Percentiles rank a stretch among this genome's conserved stretches.
Conservation (phyloP, 1,140 invertebrate genomes). For the Formica exsecta region DNA sequence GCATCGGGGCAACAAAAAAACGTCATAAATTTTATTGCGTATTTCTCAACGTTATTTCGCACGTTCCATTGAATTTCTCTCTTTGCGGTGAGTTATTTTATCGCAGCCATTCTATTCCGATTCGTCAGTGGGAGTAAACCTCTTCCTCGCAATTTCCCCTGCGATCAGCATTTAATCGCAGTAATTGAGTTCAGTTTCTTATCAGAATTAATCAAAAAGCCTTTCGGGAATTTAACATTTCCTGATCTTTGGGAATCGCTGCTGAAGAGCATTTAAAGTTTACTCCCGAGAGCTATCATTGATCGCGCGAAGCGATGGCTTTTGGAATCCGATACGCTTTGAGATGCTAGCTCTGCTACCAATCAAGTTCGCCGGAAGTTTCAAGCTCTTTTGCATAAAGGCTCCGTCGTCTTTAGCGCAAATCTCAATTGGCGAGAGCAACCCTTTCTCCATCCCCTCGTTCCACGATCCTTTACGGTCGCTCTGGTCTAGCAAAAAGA, state of each 20-base stretch:
- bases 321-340: slow-evolving; percentile 37
- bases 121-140: not conserved
- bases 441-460: not conserved
- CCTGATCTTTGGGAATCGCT: not conserved
- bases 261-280: slow-evolving; percentile 32
- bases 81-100: slow-evolving; percentile 27
- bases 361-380: not conserved
- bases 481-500: not conserved
- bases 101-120: slow-evolving; percentile 3
- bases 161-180: not conserved
- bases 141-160: not conserved
- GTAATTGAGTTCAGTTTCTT: slow-evolving; percentile 13
- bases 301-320: slow-evolving; percentile 5
- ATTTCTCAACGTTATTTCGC: slow-evolving; percentile 43
- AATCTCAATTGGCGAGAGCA: not conserved
- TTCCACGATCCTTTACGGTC: not conserved
- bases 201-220: slow-evolving; percentile 25
- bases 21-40: slow-evolving; percentile 45
- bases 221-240: not conserved
- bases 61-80: slow-evolving; percentile 38
- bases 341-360: not conserved
- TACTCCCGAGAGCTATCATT: slow-evolving; percentile 28
- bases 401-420: slow-evolving; percentile 6
- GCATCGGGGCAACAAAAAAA: slow-evolving; percentile 12
- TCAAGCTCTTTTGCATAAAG: slow-evolving; percentile 36